Base-by-base conservation (phyloP, 2,797 vertebrate genomes). In the Arnoldichthys spilopterus region DNA sequence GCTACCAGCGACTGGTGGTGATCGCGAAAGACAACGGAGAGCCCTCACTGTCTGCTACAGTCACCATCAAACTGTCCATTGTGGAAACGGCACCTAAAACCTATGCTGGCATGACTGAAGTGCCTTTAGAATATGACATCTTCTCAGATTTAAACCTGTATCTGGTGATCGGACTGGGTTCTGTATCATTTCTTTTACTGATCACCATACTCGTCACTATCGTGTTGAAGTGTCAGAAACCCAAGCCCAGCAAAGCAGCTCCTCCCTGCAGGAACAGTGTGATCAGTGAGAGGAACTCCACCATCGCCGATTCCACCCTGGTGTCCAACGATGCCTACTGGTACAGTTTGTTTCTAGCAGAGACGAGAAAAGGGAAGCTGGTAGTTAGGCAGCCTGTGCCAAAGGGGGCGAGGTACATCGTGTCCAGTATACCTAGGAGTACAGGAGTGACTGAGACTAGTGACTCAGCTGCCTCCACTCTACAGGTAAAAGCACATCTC, bases 391-490 rank as follows among this genome's bases (percentile, higher is more conserved):
- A 91, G 76, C 90, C 87, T 85, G 89, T 88, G 75, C 88, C 88
- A 73, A 90, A 90, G 79, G 89, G 88, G 30, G 71, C 56, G 72
- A 85, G 88, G 80, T 91, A 89, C 80, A 85, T 90, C 12, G 88
- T 91, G 82, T 90, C 89, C 80, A 90, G 89, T 79, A 6, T 90
- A 75, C 87, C 88, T 4, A 88, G 89, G 78, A 86, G 89, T 40
- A 88, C 88, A 40, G 89, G 87, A 8, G 32, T 88, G 68, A 84
- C 88, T 6, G 85, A 86, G 59, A 89, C 89, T 2, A 90, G 90
- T 47, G 89, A 77, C 51, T 88, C 82, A 4, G 84, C 87, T 28
- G 88, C 87, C 62, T 89, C 88, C 71, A 89, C 62, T 40, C 4
- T 64, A 13, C 62, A 77, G 67, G 76, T 77, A 78, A 51, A 24